Conservation (phyloP, 2,113 vertebrate genomes). For the Cyanoramphus novaezelandiae region DNA sequence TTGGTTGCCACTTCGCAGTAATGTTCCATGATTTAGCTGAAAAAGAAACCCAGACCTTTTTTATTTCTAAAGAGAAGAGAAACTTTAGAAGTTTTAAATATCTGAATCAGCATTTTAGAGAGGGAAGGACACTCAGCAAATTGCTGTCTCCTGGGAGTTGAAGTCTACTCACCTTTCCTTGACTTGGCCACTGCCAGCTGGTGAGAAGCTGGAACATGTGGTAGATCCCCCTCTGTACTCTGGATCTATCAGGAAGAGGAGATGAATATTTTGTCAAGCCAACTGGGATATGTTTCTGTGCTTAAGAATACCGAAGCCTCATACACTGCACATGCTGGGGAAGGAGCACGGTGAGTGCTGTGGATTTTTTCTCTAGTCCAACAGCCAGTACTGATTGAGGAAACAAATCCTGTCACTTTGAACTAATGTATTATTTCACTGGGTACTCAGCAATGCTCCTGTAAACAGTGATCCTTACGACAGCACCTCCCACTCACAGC, state of each 20-base stretch:
- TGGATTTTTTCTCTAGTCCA: not conserved
- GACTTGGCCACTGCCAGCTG: constrained; percentile 74
- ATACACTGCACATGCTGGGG: not conserved
- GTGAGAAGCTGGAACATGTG: constrained; percentile 66
- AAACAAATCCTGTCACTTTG: not conserved
- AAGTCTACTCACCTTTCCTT: constrained; percentile 75
- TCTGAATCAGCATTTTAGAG: not conserved
- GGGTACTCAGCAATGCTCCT: not conserved
- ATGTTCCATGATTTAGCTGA: not conserved
- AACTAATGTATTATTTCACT: not conserved
- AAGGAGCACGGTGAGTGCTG: not conserved
- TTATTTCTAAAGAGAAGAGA: not conserved
- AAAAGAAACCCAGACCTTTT: not conserved
- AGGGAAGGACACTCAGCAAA: not conserved
- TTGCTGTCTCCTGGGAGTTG: not conserved
- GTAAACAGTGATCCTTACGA: not conserved
- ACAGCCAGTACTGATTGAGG: not conserved
- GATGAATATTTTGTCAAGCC: constrained; percentile 36
- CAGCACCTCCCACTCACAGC: not conserved
- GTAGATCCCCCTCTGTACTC: constrained; percentile 88
- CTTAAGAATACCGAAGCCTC: not conserved
- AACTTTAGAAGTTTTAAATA: constrained; percentile 8
- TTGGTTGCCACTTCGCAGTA: not conserved
- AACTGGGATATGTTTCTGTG: not conserved
- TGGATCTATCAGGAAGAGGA: constrained; percentile 80